These are phyloP conservation scores for Masnerella sp. DNA, from an alignment of 2,888 invertebrate species.

Conservation along the genomic window DNA sequence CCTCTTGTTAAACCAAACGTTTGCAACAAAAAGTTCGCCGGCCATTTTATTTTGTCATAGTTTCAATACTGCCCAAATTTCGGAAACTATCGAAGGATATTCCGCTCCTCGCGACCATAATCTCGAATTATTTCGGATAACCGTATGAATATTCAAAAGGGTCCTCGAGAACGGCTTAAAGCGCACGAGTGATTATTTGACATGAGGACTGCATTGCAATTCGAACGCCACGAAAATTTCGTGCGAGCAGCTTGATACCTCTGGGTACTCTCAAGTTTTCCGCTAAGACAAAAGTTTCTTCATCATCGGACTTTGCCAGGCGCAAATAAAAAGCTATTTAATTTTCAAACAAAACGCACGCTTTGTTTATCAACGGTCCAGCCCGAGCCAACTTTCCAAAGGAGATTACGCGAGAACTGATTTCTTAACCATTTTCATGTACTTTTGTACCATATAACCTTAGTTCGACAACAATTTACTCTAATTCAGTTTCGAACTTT, in stretches of 20 bases:
- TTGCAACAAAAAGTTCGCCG: slow-evolving; percentile 12
- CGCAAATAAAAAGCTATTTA: slow-evolving; percentile 46
- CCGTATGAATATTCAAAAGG: slow-evolving; percentile 67
- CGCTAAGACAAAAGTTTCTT: slow-evolving; percentile 61
- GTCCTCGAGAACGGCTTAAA: slow-evolving; percentile 58
- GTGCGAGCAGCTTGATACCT: slow-evolving; percentile 53
- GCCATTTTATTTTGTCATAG: slow-evolving; percentile 29
- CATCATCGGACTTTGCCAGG: slow-evolving; percentile 59
- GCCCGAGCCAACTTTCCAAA: background rate
- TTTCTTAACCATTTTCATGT: no score
- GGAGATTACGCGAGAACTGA: no score
- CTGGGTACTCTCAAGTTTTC: slow-evolving; percentile 43
- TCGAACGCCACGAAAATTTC: slow-evolving; percentile 50
- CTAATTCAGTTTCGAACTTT: no score
- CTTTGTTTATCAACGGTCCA: slow-evolving; percentile 24
- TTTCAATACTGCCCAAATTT: slow-evolving; percentile 30
- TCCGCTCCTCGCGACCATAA: slow-evolving; percentile 48
- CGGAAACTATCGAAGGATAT: slow-evolving; percentile 49
- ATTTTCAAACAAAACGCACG: slow-evolving; percentile 24
- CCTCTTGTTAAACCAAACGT: no score
- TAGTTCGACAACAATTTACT: no score
- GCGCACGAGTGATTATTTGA: slow-evolving; percentile 56
- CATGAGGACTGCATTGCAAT: slow-evolving; percentile 57
- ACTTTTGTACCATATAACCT: no score
- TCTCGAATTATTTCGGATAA: slow-evolving; percentile 62